phyloP scores from a whole-genome alignment of 2,797 vertebrate genomes.

The Myiotriccus ornatus region DNA sequence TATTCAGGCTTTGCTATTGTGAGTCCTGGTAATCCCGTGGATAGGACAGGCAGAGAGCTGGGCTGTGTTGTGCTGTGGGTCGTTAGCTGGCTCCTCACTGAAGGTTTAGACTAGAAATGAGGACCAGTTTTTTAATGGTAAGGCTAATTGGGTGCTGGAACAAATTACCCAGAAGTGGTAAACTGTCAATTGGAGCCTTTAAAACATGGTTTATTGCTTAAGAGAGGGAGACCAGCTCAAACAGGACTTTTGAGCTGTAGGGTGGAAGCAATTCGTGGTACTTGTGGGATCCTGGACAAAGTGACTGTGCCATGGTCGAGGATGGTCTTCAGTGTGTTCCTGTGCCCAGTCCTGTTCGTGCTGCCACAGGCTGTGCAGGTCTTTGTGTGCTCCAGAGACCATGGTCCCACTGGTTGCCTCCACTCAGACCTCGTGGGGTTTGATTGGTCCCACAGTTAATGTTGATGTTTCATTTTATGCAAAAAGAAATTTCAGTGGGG shows the following conservation, averaged over 20 bases:
- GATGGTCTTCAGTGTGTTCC: neutral
- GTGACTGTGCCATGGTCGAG: neutral
- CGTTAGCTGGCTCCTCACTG: neutral
- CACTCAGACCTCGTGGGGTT: fast-evolving
- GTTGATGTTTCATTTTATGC: neutral
- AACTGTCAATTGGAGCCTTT: neutral
- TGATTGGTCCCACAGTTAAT: neutral
- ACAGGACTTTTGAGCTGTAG: neutral
- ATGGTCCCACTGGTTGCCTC: neutral
- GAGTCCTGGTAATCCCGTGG: neutral
- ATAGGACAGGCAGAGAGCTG: neutral
- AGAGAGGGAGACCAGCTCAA: neutral
- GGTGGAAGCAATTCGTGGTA: fast-evolving
- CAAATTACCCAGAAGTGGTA: neutral
- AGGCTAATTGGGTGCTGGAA: neutral
- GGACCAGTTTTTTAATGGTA: neutral
- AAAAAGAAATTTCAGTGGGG: neutral
- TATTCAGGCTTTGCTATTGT: neutral
- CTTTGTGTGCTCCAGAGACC: fast-evolving
- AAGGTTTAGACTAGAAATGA: neutral
- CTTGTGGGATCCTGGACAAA: neutral
- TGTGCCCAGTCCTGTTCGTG: fast-evolving
- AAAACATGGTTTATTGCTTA: neutral
- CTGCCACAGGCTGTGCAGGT: neutral
- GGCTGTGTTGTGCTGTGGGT: neutral